Evolutionary conservation across 2,797 vertebrate species (phyloP), one percentile per base, ranked within the genome.

Genomic region (Falco cherrug): DNA sequence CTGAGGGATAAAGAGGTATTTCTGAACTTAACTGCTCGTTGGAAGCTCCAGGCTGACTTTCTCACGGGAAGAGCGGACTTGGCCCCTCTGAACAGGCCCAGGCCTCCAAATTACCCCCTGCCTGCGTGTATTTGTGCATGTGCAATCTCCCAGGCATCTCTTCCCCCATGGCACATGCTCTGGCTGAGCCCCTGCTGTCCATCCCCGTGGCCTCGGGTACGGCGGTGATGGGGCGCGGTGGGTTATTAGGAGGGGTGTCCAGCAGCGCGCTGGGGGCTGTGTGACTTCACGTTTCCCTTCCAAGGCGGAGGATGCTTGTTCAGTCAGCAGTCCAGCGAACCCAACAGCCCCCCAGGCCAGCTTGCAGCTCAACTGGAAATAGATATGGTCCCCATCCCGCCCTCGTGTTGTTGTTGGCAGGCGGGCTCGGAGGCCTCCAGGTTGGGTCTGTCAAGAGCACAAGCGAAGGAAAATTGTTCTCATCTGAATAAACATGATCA

Each of bases 401-500:
- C 87, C 87, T 39, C 24, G 17, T 97, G 96, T 96, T 98, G 87
- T 88, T 98, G 94, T 97, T 98, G 97, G 98, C 97, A 96, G 61
- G 16, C 21, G 9, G 80, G 84, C 17, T 22, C 25, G 20, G 64
- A 70, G 82, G 56, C 86, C 81, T 92, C 91, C 87, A 92, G 95
- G 93, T 96, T 50, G 70, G 89, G 59, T 84, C 95, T 96, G 97
- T 96, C 89, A 56, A 96, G 97, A 98, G 88, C 77, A 45, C 81
- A 96, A 95, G 75, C 2, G 39, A 92, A 92, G 95, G 96, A 97
- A 98, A 98, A 98, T 97, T 94, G 92, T 96, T 98, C 95, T 97
- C 97, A 97, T 98, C 98, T 98, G 98, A 97, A 96, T 79, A 97
- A 98, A 98, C 89, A 97, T 8, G 45, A 64, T 47, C 81, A 90